These are phyloP conservation scores for Nymphalis c-album DNA, from an alignment of 2,888 invertebrate genomes.

Conservation along the genomic window DNA sequence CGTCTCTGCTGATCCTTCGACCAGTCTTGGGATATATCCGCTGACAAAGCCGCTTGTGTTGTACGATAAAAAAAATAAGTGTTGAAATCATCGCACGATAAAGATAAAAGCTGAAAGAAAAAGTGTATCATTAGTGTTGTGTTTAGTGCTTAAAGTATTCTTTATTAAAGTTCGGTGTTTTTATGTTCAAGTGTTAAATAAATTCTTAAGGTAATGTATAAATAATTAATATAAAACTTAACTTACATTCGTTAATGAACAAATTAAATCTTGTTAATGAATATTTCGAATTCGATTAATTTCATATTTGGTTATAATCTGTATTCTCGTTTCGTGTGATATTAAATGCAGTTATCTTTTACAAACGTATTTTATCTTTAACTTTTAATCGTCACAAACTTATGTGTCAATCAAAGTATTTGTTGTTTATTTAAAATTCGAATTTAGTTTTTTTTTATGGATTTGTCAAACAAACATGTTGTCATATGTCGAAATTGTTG, in stretches of 20 bases:
- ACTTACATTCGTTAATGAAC: not conserved
- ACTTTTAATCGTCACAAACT: not conserved
- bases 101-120: slow-evolving; percentile 18
- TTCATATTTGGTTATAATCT: slow-evolving; percentile 1
- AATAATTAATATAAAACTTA: not conserved
- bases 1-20: slow-evolving; percentile 49
- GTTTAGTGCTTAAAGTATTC: not conserved
- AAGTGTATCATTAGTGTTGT: slow-evolving; percentile 20
- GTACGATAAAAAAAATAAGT: slow-evolving; percentile 8
- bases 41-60: slow-evolving; percentile 5
- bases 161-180: not conserved
- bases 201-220: slow-evolving; percentile 5
- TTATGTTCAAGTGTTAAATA: not conserved
- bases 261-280: slow-evolving; percentile 1
- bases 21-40: slow-evolving; percentile 23
- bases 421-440: too few species aligned
- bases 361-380: not conserved
- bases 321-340: not conserved
- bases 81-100: slow-evolving; percentile 17
- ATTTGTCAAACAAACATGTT: too few species aligned
- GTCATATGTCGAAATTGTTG: not conserved
- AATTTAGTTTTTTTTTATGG: too few species aligned
- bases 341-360: slow-evolving; percentile 1
- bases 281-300: slow-evolving; percentile 1
- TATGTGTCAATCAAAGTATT: too few species aligned